Conservation (phyloP, 2,797 vertebrate species). For the Lutjanus argentimaculatus region DNA sequence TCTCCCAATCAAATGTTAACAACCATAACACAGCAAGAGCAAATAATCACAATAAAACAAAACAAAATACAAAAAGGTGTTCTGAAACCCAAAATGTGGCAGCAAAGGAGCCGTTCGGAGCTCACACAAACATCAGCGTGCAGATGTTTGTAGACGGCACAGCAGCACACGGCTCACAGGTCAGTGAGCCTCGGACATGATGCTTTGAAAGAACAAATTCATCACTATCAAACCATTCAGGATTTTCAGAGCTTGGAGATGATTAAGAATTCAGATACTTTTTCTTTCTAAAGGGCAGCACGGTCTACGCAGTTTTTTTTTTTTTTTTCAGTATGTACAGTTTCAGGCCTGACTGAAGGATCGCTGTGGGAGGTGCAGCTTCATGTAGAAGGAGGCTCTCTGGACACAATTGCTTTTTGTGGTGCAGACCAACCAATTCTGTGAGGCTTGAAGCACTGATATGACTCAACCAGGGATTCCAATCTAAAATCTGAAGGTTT, state of each 20-base stretch:
- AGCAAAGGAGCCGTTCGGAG: neutral
- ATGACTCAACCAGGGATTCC: conserved; percentile 22
- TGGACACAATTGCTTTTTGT: conserved; percentile 48
- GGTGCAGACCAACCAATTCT: conserved; percentile 38
- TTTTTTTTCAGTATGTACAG: conserved; percentile 12
- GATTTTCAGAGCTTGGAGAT: conserved; percentile 19
- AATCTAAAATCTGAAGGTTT: conserved; percentile 21
- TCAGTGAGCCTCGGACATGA: conserved; percentile 2
- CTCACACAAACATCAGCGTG: neutral
- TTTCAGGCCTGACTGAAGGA: conserved; percentile 40
- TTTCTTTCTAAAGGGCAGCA: neutral
- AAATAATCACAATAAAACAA: no score
- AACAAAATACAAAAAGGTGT: neutral
- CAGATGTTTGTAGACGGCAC: neutral
- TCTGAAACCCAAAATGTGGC: conserved; percentile 5
- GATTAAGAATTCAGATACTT: conserved; percentile 30
- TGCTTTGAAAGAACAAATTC: conserved; percentile 39
- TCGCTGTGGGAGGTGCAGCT: conserved; percentile 39
- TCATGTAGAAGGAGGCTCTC: conserved; percentile 35
- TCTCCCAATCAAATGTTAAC: no score
- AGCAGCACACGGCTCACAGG: neutral
- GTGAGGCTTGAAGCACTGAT: conserved; percentile 6
- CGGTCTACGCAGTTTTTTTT: neutral
- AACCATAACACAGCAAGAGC: no score
- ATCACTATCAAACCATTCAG: conserved; percentile 19